Evolutionary conservation across 2,113 vertebrate genomes (phyloP), one percentile per base, ranked within the genome.

Genomic region (Cebidichthys violaceus): DNA sequence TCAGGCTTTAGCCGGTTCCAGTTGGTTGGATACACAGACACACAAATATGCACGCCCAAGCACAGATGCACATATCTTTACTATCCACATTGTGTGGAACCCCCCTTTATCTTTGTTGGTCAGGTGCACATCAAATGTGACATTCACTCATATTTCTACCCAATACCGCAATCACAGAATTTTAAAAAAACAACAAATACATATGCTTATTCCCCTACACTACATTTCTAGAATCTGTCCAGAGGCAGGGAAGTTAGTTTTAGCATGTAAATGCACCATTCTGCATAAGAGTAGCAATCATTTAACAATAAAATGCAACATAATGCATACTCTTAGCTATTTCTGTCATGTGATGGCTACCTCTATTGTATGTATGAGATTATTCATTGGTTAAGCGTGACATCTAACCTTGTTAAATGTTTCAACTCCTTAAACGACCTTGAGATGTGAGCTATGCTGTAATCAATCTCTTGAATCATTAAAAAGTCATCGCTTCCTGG

Each of bases 381-480:
- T 1, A 4, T 61, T 39, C 60, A 70, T 62, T 20, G 14, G 18
- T 61, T 55, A n/a, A 37, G 17, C 43, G 15, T 77, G 35, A 79
- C 69, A 50, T 85, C 86, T 82, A 82, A 75, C 80, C 75, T 82
- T 70, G 61, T 86, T 84, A 80, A 77, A 88, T 70, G 62, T 76
- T 81, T 75, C 47, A 74, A 82, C 54, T 85, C 66, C 43, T 79
- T 54, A 82, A 83, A 86, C 52, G 54, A 52, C 75, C 80, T 75
- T 77, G 60, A 78, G 47, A 84, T 57, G 59, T 29, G 31, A 65
- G 39, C 43, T 29, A 70, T 43, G 41, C 37, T 69, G 57, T 45
- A 81, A 86, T 83, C 75, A 72, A 73, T 82, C 73, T 79, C 47
- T 35, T 11, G 64, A 35, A 82, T 89, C 76, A 79, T 88, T 88